Conservation (phyloP, 2,888 invertebrate genomes). For the Agrilus biguttatus region DNA sequence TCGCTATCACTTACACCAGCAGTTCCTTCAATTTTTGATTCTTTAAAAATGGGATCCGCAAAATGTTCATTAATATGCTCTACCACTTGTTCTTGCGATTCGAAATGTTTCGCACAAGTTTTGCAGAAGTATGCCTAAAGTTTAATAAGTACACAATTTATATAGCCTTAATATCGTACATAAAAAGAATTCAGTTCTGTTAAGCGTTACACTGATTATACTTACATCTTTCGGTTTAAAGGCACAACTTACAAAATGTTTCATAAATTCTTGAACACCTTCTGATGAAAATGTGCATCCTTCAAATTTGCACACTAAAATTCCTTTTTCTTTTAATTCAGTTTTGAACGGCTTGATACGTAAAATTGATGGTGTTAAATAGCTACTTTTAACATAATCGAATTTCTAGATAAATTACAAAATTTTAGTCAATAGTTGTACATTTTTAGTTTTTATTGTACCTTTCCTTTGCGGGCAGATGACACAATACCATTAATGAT, state of each 20-base stretch:
- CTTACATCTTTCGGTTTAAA: constrained; percentile 17
- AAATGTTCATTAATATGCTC: constrained; percentile 14
- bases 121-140: constrained; percentile 23
- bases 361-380: constrained; percentile 3
- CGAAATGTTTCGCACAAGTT: constrained; percentile 17
- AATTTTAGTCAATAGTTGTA: too few species aligned
- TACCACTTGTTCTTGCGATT: constrained; percentile 13
- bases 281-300: constrained; percentile 21
- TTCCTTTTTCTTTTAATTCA: constrained; percentile 16
- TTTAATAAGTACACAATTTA: neutral
- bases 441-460: too few species aligned
- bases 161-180: too few species aligned
- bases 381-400: too few species aligned
- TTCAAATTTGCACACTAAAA: constrained; percentile 21
- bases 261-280: constrained; percentile 16
- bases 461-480: neutral
- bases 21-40: neutral
- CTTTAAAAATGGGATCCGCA: neutral
- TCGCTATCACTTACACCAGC: constrained; percentile 7
- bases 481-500: neutral
- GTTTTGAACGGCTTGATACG: constrained; percentile 10
- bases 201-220: neutral
- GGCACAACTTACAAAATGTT: constrained; percentile 22
- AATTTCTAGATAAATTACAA: too few species aligned
- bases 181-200: too few species aligned